Evolutionary conservation across 2,888 invertebrate genomes (phyloP), one percentile per base, ranked within the genome.

Genomic region (Dascillus cervinus): DNA sequence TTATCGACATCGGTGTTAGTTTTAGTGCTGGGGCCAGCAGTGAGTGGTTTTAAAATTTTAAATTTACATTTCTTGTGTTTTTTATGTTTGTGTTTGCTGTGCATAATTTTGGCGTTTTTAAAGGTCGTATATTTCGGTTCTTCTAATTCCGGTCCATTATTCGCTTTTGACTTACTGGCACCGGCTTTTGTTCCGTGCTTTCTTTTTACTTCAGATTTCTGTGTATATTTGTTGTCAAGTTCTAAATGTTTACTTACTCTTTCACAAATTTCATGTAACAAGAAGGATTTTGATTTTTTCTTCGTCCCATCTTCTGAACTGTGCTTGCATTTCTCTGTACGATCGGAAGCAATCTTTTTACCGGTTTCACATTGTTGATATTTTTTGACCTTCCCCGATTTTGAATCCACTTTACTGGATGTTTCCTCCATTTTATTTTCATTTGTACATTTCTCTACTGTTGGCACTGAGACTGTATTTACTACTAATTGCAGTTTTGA

Each of bases 1-100:
- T 79, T 76, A 36, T 78, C 79, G 15, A 72, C 70, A 56, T 73
- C 72, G 4, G 67, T 59, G 26, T 66, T 61, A 13, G 71, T 49
- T 52, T 72, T 71, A 0, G 71, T 68, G 43, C 71, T 71, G 19
- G 62, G 55, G 1, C 58, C 32, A n/a, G 60, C 13, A 44, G 61
- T 37, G 46, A 64, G 20, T 2, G 64, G 61, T 46, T 65, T 65
- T 14, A 65, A 37, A 20, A 65, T 56, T 49, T 74, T 70, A 49
- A 72, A 64, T 56, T 73, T 70, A 41, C 73, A 72, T 60, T 71
- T 72, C 65, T 65, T 76, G 47, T 66, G 66, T 47, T 58, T 63
- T 41, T 61, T 59, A 42, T 64, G 62, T 41, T 56, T 62, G 44
- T 60, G 65, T 44, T 55, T 59, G 30, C 60, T 62, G 40, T 65